Evolutionary conservation across 2,888 invertebrate species (phyloP).

Genomic region (Dasysyrphus albostriatus): DNA sequence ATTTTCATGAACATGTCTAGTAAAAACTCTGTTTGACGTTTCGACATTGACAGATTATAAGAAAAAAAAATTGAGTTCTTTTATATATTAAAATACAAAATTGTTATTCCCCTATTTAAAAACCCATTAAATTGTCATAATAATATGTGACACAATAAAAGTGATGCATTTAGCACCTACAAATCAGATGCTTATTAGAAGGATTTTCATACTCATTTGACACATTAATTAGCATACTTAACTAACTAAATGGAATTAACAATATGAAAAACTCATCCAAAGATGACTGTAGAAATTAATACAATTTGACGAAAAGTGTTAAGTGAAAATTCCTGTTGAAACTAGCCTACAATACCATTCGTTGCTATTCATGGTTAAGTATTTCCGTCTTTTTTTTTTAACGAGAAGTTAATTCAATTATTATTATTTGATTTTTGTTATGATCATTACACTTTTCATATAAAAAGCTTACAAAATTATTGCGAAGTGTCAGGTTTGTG

Average conservation of each 20-base stretch:
- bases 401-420: not conserved
- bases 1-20: no score
- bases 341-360: conserved; percentile 23
- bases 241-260: conserved; percentile 26
- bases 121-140: not conserved
- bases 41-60: no score
- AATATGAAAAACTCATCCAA: conserved; percentile 18
- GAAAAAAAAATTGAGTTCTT: no score
- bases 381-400: conserved; percentile 2
- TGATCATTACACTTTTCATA: conserved; percentile 27
- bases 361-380: not conserved
- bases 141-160: not conserved
- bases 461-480: not conserved
- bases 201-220: conserved; percentile 30
- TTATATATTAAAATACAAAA: no score
- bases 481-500: not conserved
- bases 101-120: no score
- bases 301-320: conserved; percentile 44
- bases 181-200: not conserved
- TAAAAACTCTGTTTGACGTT: no score
- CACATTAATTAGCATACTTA: conserved; percentile 51
- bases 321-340: conserved; percentile 52
- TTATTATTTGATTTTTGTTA: conserved; percentile 11
- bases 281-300: conserved; percentile 52
- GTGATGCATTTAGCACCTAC: not conserved